These are phyloP conservation scores for Poecilia velifera DNA, from an alignment of 2,797 vertebrate genomes.

Conservation along the genomic window DNA sequence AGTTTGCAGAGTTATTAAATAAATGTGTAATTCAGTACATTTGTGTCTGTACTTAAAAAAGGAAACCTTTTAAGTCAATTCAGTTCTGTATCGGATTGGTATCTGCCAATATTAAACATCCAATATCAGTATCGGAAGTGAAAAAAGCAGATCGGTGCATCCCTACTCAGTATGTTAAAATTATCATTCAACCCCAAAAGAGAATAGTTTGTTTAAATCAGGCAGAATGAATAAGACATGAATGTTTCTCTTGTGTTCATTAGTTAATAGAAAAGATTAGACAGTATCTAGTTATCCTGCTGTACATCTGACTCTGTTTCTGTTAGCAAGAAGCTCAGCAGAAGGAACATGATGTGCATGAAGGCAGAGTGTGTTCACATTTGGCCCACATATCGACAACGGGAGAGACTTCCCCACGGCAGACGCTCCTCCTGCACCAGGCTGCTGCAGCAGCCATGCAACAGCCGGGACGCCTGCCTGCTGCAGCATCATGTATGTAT, in stretches of 20 bases:
- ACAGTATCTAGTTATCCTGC: background rate
- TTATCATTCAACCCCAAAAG: background rate
- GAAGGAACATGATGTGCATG: constrained; percentile 44
- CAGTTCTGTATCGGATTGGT: no score
- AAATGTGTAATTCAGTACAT: no score
- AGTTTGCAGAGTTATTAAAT: no score
- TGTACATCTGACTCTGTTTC: constrained; percentile 8
- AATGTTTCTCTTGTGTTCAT: background rate
- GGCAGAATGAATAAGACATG: background rate
- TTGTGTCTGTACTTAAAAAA: no score
- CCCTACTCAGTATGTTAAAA: background rate
- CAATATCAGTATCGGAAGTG: no score
- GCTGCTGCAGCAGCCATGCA: constrained; percentile 56
- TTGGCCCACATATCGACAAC: constrained; percentile 64
- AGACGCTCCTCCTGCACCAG: constrained; percentile 44
- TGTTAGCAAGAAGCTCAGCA: constrained; percentile 48
- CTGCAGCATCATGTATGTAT: constrained; percentile 5
- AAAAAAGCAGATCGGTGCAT: no score
- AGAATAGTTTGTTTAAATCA: background rate
- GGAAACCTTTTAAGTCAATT: no score
- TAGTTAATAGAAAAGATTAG: background rate
- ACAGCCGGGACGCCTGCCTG: constrained; percentile 44
- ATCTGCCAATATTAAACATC: no score
- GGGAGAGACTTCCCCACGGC: constrained; percentile 54
- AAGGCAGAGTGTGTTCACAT: constrained; percentile 62